Conservation (phyloP, 2,113 vertebrate genomes). For the Heterocephalus glaber region DNA sequence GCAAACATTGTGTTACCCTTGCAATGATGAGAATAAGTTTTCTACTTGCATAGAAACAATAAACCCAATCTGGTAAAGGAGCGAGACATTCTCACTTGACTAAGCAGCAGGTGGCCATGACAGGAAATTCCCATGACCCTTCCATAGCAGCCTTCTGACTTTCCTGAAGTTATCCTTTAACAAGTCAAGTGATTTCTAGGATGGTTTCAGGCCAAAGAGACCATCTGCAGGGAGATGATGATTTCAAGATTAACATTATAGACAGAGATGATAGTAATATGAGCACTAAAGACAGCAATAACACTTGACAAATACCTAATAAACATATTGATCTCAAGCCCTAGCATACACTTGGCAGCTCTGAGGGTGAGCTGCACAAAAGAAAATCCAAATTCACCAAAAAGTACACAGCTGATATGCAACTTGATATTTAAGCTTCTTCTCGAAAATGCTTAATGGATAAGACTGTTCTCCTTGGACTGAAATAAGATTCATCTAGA, state of each 20-base stretch:
- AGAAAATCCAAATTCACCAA: neutral
- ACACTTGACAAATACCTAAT: neutral
- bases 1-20: neutral
- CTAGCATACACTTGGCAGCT: neutral
- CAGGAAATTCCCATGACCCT: neutral
- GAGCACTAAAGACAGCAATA: neutral
- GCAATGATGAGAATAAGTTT: neutral
- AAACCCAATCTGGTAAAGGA: neutral
- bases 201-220: neutral
- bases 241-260: neutral
- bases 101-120: neutral
- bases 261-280: neutral
- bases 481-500: neutral
- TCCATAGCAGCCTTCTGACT: neutral
- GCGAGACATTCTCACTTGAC: neutral
- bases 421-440: constrained; percentile 13
- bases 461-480: neutral
- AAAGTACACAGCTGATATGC: neutral
- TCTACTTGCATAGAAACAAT: neutral
- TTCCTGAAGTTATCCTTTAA: constrained; percentile 34
- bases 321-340: neutral
- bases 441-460: constrained; percentile 3
- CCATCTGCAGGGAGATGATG: neutral
- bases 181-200: neutral
- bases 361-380: neutral